A percentile compares a stretch with the other conserved stretches of the same genome.
Conservation (phyloP, 2,113 vertebrate species). For the Periophthalmodon schlosseri region DNA sequence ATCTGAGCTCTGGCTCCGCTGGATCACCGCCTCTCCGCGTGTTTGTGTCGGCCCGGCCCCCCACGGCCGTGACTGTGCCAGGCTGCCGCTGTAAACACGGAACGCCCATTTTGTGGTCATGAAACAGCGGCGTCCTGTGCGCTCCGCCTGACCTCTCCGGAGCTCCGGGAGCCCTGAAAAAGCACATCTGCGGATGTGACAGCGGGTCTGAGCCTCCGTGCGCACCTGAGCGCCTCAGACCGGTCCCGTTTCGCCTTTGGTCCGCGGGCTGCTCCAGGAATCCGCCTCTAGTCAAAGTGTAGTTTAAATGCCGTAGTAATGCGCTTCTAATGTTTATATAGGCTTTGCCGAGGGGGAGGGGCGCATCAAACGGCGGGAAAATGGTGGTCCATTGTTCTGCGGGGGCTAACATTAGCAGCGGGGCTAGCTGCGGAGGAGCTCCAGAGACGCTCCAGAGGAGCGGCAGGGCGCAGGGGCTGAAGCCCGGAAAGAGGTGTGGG, state of each 20-base stretch:
- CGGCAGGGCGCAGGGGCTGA: neutral
- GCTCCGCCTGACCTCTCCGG: neutral
- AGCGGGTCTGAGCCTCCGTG: neutral
- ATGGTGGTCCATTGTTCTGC: slow-evolving; percentile 77
- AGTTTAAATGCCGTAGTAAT: neutral
- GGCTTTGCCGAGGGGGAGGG: slow-evolving; percentile 42
- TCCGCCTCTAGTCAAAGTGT: neutral
- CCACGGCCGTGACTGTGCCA: neutral
- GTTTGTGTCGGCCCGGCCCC: neutral
- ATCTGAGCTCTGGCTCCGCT: neutral
- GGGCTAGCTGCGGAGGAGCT: slow-evolving; percentile 53
- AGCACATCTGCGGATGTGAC: neutral
- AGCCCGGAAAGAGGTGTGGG: neutral
- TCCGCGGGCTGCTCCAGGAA: neutral
- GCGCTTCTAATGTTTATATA: neutral
- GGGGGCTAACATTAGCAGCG: slow-evolving; percentile 56
- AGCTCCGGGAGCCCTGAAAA: neutral
- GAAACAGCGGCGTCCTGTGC: neutral
- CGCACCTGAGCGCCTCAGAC: neutral
- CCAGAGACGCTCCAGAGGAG: neutral
- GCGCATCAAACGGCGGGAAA: slow-evolving; percentile 76
- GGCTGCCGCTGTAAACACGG: slow-evolving; percentile 43
- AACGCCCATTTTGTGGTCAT: slow-evolving; percentile 31
- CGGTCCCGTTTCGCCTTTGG: neutral
- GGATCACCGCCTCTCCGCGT: neutral